Percentiles rank a stretch among this genome's conserved stretches.
These are phyloP conservation scores for Centropristis striata DNA, from an alignment of 2,113 vertebrate genomes.

Conservation along the genomic window DNA sequence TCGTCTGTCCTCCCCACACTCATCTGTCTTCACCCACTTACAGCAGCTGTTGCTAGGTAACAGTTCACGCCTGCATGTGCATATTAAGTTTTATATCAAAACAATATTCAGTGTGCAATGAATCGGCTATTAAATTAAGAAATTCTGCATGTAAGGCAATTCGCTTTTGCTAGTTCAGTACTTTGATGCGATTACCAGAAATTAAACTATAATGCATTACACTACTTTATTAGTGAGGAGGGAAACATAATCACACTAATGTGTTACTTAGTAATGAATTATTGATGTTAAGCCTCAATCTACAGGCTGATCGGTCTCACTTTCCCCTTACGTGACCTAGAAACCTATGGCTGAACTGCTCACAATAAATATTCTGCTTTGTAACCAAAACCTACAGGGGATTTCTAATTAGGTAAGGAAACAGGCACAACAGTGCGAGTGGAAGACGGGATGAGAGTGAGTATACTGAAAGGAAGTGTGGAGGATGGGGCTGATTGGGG, in stretches of 20 bases:
- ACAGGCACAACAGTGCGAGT: slow-evolving; percentile 45
- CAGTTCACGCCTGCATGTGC: slow-evolving; percentile 40
- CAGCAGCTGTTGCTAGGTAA: slow-evolving; percentile 75
- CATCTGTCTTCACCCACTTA: slow-evolving; percentile 55
- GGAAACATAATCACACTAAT: slow-evolving; percentile 26
- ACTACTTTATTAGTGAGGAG: slow-evolving; percentile 21
- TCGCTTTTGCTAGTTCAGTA: neutral
- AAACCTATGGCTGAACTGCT: slow-evolving; percentile 80
- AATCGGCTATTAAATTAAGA: slow-evolving; percentile 34
- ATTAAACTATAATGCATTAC: slow-evolving; percentile 3
- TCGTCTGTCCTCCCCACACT: slow-evolving; percentile 37
- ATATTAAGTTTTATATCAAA: slow-evolving; percentile 47
- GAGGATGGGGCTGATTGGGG: slow-evolving; percentile 31
- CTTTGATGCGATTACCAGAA: slow-evolving; percentile 2
- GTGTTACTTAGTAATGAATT: slow-evolving; percentile 47
- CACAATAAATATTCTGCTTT: slow-evolving; percentile 69
- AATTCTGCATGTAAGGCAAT: slow-evolving; percentile 11
- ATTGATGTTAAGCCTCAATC: slow-evolving; percentile 38
- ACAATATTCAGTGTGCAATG: slow-evolving; percentile 40
- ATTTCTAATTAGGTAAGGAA: slow-evolving; percentile 79
- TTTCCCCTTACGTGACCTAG: slow-evolving; percentile 65
- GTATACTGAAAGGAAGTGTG: slow-evolving; percentile 49
- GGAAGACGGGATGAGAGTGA: slow-evolving; percentile 34
- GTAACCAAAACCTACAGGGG: slow-evolving; percentile 71
- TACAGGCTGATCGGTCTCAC: slow-evolving; percentile 31